Conservation (phyloP, 2,113 vertebrate genomes). For the Rhipidura dahli region DNA sequence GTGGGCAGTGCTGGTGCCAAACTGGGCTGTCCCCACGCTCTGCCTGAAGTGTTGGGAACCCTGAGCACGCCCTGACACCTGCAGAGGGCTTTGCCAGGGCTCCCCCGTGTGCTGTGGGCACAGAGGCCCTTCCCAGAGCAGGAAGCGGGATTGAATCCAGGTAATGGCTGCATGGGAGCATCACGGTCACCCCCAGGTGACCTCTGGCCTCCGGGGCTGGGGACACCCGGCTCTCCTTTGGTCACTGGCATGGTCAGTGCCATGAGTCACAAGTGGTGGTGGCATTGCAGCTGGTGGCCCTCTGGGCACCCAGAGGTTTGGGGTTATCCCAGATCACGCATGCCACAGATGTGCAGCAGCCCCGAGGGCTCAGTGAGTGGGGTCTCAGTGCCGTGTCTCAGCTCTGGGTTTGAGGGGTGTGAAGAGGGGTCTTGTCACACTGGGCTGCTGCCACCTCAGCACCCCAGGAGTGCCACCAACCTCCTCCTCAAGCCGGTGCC, state of each 20-base stretch:
- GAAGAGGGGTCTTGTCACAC: neutral
- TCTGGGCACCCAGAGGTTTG: neutral
- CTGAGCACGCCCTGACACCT: fast-evolving
- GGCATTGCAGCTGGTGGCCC: neutral
- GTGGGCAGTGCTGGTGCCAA: neutral
- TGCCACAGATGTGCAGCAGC: fast-evolving
- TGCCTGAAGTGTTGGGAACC: neutral
- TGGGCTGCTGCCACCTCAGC: neutral
- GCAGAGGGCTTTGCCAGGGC: neutral
- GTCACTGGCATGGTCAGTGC: fast-evolving
- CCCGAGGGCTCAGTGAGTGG: fast-evolving
- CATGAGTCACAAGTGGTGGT: fast-evolving
- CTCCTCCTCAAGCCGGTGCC: neutral
- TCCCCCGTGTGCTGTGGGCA: neutral
- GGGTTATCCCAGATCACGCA: neutral
- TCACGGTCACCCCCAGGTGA: neutral
- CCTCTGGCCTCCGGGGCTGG: fast-evolving
- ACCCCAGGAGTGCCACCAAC: neutral
- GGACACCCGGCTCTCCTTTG: fast-evolving
- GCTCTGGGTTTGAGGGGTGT: neutral
- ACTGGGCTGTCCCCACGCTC: fast-evolving
- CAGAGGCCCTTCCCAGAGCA: neutral
- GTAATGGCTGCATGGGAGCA: neutral
- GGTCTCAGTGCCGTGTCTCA: fast-evolving
- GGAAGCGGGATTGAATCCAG: neutral